Evolutionary conservation across 2,797 vertebrate genomes (phyloP).

Genomic region (Nannoperca obscura): DNA sequence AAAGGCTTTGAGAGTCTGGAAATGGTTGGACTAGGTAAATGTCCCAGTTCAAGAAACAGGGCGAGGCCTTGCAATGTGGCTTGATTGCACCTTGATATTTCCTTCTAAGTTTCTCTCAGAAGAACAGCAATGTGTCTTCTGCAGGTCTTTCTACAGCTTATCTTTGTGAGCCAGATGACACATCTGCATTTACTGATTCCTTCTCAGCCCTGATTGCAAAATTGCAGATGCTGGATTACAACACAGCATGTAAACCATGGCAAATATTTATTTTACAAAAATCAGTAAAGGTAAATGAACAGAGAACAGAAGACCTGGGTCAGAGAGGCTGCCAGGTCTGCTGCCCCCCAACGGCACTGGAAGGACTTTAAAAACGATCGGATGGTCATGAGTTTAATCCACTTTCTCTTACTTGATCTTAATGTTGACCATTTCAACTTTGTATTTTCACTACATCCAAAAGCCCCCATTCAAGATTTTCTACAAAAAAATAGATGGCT

Average conservation of each 20-base stretch:
- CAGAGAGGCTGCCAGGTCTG: slow-evolving; percentile 11
- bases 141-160: slow-evolving; percentile 40
- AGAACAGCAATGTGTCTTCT: slow-evolving; percentile 17
- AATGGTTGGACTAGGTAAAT: background rate
- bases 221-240: slow-evolving; percentile 47
- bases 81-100: slow-evolving; percentile 4
- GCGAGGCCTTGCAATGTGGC: slow-evolving; percentile 16
- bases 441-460: background rate
- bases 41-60: background rate
- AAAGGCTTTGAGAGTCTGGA: too few species aligned
- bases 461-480: slow-evolving; percentile 23
- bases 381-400: background rate
- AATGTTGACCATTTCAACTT: slow-evolving; percentile 1
- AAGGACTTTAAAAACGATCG: background rate
- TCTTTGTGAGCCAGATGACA: slow-evolving; percentile 66
- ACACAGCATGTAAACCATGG: slow-evolving; percentile 48
- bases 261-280: slow-evolving; percentile 77
- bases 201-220: slow-evolving; percentile 45
- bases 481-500: slow-evolving; percentile 16
- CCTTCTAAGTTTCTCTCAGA: slow-evolving; percentile 13
- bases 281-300: slow-evolving; percentile 73
- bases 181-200: slow-evolving; percentile 67
- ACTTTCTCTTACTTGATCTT: slow-evolving; percentile 15
- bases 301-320: slow-evolving; percentile 39
- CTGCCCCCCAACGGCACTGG: slow-evolving; percentile 25